Base-by-base conservation (phyloP, 2,113 vertebrate genomes). In the Saimiri boliviensis region DNA sequence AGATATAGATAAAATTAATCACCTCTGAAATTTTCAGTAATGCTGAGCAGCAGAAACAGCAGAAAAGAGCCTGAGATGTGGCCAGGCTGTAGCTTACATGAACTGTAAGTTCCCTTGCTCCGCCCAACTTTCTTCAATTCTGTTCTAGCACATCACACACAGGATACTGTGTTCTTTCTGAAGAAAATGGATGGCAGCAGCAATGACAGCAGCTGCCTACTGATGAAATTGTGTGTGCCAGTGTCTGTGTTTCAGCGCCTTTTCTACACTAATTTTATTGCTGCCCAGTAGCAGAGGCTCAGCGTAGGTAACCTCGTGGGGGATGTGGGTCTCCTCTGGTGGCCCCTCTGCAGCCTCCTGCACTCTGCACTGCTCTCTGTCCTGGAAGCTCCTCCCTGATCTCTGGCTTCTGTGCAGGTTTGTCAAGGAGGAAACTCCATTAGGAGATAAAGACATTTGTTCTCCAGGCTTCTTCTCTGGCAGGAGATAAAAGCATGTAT, bases 241-340 rank as follows among this genome's bases (percentile, higher is more conserved):
- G n/a, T 10, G 40, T 27, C 77, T 79, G 30, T 37, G 37, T 42
- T 74, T 68, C 14, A 12, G 63, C 0, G 7, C 1, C 16, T 49
- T 66, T 79, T 70, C 17, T n/a, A 4, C 10, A 4, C 4, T 19
- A 4, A 27, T 35, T 79, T 30, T 60, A 6, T 42, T n/a, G 13
- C 17, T 3, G 3, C 8, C 56, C 23, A 40, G 66, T 35, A 49
- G 27, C 1, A 14, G 56, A 71, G 23, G n/a, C 10, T 86, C 9
- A 0, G 6, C 4, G 5, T 3, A 2, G 21, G 21, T 17, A 0
- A 5, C 25, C 37, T 66, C 10, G 1, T 14, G 20, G 58, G 6
- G 6, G 1, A 19, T 42, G 14, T 17, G 10, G 35, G 1, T 58
- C 35, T 35, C 35, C 13, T 30, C 30, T 37, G 11, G 23, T 6